Evolutionary conservation across 1,140 invertebrate genomes (phyloP), one percentile per base, ranked within the genome.

Genomic region (Arctopsyche grandis): DNA sequence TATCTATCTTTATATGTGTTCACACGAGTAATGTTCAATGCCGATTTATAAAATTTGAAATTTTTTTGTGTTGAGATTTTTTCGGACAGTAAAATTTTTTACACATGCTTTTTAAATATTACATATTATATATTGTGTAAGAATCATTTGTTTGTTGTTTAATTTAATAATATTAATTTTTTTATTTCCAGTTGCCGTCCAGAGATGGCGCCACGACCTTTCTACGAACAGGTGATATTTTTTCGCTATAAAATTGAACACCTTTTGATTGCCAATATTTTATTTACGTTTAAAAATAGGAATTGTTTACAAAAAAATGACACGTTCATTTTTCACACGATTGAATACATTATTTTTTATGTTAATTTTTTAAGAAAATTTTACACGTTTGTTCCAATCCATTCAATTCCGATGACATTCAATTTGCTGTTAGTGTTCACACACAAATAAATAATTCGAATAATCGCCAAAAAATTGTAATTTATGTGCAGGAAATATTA

Each of bases 381-480:
- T 38, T 38, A 4, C 7, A 38, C 29, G n/a, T n/a, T n/a, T n/a
- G n/a, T n/a, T n/a, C n/a, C n/a, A n/a, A n/a, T 38, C 56, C 1
- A 19, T 9, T 21, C 3, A 19, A 60, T 19, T 19, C 16, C 56
- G 7, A 3, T 60, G 56, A 19, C 56, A 60, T 60, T 60, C 21
- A 60, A 19, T 4, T 7, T 38, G 29, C 29, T 38, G 1, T 38
- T 1, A 4, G 7, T 7, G 29, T 38, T 38, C 29, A 38, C 7
- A 38, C 29, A 38, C 7, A 38, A 38, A 38, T 38, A 38, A 38
- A 38, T 38, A 38, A 38, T 38, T 7, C 29, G 29, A 1, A 38
- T 38, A 38, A 38, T 38, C 29, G 29, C 29, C 29, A 60, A 60
- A 60, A 60, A 60, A 60, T 60, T 66, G 63, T 22, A 66, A 66